Base-by-base conservation (phyloP, 2,113 vertebrate genomes). In the Myrmecobius fasciatus region DNA sequence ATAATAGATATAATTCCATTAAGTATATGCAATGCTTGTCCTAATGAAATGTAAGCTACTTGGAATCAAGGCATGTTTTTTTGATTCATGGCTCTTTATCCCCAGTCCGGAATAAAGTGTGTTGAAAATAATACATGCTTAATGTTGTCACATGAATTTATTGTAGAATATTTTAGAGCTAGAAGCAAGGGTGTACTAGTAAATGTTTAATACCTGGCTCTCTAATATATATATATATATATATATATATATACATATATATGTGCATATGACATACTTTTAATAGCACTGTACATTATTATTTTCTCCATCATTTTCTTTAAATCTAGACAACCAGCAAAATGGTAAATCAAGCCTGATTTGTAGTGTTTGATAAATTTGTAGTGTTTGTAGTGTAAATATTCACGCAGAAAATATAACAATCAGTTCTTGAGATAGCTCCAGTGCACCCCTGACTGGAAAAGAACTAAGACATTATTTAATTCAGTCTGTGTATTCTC, bases 1-100 rank as follows among this genome's bases (percentile, higher is more conserved):
- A 91, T 94, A 90, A 95, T 67, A 89, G 60, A 54, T 92, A 36
- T 36, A 67, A 67, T 67, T 36, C 56, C 36, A 67, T 67, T 36
- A 67, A 3, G 56, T 28, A 36, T 67, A 67, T 36, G 3, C 22
- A 67, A 36, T 67, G 31, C 11, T 67, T 67, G 31, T 36, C 36
- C 26, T 9, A 56, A 56, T 56, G 11, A 56, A 56, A 56, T 56
- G 26, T 56, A 56, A 56, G 2, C 26, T 10, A 56, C 25, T 56
- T 56, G 26, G 54, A 28, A 28, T 31, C 26, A 56, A 8, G 25
- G 26, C 2, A 56, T 9, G 54, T 56, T 56, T 56, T 56, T 56
- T 56, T 3, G 36, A 2, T 67, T 67, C 56, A 67, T 67, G 60
- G 17, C 31, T 67, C 36, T 67, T 67, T 36, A 67, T 17, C 31